Conservation (phyloP, 2,888 invertebrate genomes). For the Euplagia quadripunctaria region DNA sequence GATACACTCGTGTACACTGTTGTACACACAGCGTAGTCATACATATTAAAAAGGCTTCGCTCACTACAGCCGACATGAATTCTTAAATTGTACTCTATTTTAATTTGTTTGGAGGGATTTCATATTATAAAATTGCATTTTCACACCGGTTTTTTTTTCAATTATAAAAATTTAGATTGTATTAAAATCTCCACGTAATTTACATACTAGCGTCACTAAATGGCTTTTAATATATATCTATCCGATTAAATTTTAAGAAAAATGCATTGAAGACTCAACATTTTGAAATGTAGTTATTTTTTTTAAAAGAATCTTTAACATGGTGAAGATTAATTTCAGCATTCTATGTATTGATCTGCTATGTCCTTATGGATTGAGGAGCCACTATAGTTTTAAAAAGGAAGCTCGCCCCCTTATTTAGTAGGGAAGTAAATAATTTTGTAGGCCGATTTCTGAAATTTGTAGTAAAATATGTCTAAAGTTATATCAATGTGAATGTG, state of each 20-base stretch:
- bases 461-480: too few species aligned
- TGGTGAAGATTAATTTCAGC: neutral
- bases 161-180: neutral
- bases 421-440: too few species aligned
- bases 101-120: constrained; percentile 11
- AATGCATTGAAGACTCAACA: neutral
- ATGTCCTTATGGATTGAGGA: too few species aligned
- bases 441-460: too few species aligned
- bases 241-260: neutral
- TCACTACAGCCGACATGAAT: constrained; percentile 17
- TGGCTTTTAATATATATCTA: neutral
- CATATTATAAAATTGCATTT: constrained; percentile 3
- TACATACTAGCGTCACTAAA: too few species aligned
- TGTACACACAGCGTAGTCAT: constrained; percentile 20
- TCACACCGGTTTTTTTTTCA: neutral
- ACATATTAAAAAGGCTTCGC: constrained; percentile 48
- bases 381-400: too few species aligned
- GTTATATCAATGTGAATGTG: too few species aligned
- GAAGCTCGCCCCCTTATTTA: too few species aligned
- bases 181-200: neutral
- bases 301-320: neutral
- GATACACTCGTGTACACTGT: constrained; percentile 22
- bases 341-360: too few species aligned
- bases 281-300: neutral
- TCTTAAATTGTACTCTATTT: constrained; percentile 23